Conservation (phyloP, 2,113 vertebrate species). For the Psammodynastes pulverulentus region DNA sequence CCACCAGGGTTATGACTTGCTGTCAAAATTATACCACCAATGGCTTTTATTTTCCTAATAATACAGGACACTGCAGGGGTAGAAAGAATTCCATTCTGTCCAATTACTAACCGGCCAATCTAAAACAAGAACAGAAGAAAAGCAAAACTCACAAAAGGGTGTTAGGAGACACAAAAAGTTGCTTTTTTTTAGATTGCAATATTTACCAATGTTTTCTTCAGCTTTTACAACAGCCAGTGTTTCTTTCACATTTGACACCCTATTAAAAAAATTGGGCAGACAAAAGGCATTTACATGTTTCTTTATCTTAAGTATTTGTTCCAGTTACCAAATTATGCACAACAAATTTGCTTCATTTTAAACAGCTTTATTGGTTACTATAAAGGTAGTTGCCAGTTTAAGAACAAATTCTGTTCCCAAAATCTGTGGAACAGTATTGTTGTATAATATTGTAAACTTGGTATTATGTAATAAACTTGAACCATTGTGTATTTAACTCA, state of each 20-base stretch:
- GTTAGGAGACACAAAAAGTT: neutral
- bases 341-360: neutral
- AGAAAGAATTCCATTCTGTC: slow-evolving; percentile 96
- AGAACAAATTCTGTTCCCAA: neutral
- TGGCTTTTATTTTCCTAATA: slow-evolving; percentile 93
- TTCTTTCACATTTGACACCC: neutral
- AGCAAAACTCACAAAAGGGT: neutral
- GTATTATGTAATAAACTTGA: neutral
- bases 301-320: neutral
- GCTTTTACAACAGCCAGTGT: neutral
- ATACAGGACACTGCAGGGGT: slow-evolving; percentile 96
- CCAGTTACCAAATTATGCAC: neutral
- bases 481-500: neutral
- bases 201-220: neutral
- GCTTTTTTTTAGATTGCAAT: neutral
- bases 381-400: neutral
- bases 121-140: slow-evolving; percentile 58
- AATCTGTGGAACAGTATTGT: neutral
- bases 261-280: neutral
- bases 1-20: slow-evolving; percentile 98
- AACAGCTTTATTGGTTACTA: neutral
- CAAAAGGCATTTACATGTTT: neutral
- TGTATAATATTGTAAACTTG: neutral
- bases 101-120: slow-evolving; percentile 93
- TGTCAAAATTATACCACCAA: slow-evolving; percentile 96